These are phyloP conservation scores for Crypturellus undulatus DNA, from an alignment of 2,113 vertebrate species.

Conservation along the genomic window DNA sequence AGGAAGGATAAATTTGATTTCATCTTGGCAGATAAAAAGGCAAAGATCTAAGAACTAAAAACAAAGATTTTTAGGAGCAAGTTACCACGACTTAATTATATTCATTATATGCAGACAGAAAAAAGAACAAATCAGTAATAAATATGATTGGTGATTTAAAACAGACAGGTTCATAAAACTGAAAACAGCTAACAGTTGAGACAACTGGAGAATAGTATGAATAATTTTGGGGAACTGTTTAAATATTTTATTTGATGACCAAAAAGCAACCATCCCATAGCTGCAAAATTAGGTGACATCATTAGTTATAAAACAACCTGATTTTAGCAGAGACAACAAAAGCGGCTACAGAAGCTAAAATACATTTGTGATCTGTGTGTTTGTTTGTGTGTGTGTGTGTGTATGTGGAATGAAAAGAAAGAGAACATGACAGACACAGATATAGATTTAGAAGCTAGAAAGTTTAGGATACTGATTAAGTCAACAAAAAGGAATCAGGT, in stretches of 20 bases:
- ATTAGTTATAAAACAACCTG: constrained; percentile 10
- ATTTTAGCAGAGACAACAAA: constrained; percentile 34
- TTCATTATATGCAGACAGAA: constrained; percentile 17
- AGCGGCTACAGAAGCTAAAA: constrained; percentile 2
- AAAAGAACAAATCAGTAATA: constrained; percentile 17
- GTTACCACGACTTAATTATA: constrained; percentile 26
- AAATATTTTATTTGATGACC: constrained; percentile 66
- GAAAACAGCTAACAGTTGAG: constrained; percentile 28
- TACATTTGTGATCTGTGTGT: background rate
- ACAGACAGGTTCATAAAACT: constrained; percentile 34
- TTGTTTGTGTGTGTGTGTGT: background rate
- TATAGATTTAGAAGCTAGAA: constrained; percentile 23
- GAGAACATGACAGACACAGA: background rate
- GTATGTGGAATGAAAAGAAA: background rate
- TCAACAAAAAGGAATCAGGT: background rate
- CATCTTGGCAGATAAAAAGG: constrained; percentile 45
- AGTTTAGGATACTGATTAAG: background rate
- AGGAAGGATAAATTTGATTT: constrained; percentile 14
- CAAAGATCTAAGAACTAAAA: constrained; percentile 45
- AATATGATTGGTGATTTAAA: constrained; percentile 35
- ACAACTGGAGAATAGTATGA: constrained; percentile 14
- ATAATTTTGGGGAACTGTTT: constrained; percentile 58
- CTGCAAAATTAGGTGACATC: constrained; percentile 11
- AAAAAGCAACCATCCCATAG: background rate
- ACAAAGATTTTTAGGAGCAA: constrained; percentile 28